A percentile compares a stretch with the other conserved stretches of the same genome.
Conservation (phyloP, 2,797 vertebrate species). For the Labroides dimidiatus region DNA sequence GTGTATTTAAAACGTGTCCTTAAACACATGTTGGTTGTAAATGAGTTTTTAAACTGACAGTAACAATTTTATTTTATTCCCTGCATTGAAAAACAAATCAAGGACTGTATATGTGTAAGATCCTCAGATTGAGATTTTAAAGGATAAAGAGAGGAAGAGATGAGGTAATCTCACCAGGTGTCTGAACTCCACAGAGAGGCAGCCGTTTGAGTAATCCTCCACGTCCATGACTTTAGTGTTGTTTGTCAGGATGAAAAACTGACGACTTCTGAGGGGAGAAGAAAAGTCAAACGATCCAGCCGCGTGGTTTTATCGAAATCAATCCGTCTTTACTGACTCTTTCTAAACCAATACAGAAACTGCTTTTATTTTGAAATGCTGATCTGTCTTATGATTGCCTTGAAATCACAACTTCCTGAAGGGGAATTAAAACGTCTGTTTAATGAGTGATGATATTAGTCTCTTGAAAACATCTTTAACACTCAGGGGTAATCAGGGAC, state of each 20-base stretch:
- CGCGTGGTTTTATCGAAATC: neutral
- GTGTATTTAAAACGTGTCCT: no score
- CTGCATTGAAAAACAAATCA: neutral
- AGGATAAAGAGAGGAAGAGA: neutral
- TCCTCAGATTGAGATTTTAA: neutral
- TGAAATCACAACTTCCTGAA: no score
- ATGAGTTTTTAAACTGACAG: no score
- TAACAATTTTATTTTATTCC: no score
- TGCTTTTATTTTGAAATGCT: neutral
- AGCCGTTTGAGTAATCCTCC: slow-evolving; percentile 94
- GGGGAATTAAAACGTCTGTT: no score
- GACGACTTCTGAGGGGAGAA: slow-evolving; percentile 86
- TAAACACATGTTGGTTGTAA: no score
- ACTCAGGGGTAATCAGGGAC: no score
- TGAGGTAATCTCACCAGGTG: slow-evolving; percentile 87
- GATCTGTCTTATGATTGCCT: no score
- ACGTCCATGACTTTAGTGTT: slow-evolving; percentile 97
- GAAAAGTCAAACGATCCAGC: slow-evolving; percentile 7
- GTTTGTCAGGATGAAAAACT: slow-evolving; percentile 95
- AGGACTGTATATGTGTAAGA: neutral
- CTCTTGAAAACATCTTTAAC: no score
- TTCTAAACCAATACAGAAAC: neutral
- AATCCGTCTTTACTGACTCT: neutral
- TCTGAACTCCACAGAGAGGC: slow-evolving; percentile 94
- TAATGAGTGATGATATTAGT: no score